phyloP scores from a whole-genome alignment of 2,888 invertebrate genomes.

The Brenthis ino region DNA sequence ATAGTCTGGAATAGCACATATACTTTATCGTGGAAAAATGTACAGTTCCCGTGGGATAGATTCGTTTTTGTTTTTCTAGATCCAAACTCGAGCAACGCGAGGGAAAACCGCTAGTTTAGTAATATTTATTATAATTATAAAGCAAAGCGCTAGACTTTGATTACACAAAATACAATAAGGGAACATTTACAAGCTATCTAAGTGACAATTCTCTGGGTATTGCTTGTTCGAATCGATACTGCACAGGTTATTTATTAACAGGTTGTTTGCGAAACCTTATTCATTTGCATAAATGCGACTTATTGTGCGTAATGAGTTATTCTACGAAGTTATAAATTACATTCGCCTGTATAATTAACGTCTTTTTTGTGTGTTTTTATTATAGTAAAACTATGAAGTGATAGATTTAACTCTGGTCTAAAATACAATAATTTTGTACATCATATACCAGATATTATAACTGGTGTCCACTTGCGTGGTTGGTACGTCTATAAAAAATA shows the following conservation, averaged over 20 bases:
- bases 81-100: too few relatives aligned
- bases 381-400: too few relatives aligned
- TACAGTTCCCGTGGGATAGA: too few relatives aligned
- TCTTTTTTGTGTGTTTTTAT: not conserved
- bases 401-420: too few relatives aligned
- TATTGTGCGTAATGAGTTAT: constrained; percentile 9
- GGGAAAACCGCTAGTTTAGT: too few relatives aligned
- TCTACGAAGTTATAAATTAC: not conserved
- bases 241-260: constrained; percentile 24
- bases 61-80: too few relatives aligned
- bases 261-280: constrained; percentile 15
- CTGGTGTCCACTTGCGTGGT: too few relatives aligned
- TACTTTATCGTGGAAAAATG: too few relatives aligned
- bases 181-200: constrained; percentile 30
- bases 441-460: too few relatives aligned
- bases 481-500: too few relatives aligned
- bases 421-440: too few relatives aligned
- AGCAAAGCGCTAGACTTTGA: constrained; percentile 11
- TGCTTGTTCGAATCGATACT: constrained; percentile 33
- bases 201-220: constrained; percentile 29
- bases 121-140: not conserved
- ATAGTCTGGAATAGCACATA: too few relatives aligned
- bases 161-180: constrained; percentile 33
- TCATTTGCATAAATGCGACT: constrained; percentile 15
- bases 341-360: not conserved